Base-by-base conservation (phyloP, 2,113 vertebrate genomes). In the Verasper variegatus region DNA sequence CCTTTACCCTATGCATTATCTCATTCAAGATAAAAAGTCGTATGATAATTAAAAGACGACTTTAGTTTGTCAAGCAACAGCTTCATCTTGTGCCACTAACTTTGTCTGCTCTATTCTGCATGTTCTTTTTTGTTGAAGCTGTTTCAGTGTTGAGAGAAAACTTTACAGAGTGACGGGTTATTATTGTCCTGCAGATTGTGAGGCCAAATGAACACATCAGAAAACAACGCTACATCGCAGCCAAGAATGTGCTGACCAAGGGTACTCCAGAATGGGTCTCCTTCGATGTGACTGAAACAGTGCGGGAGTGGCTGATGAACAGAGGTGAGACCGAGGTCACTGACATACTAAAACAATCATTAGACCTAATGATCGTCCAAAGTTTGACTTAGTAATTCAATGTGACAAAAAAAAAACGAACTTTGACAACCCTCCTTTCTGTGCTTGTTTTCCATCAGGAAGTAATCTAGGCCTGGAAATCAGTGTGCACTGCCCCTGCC, bases 401-500 rank as follows among this genome's bases (percentile, higher is more conserved):
- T 18, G 20, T 68, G 20, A 47, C 7, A 45, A 21, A 20, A 47
- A n/a, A 31, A 31, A 7, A 24, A 24, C 51, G 14, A 17, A 2
- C 15, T 3, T 9, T 52, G 37, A 54, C 7, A 23, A 15, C 20
- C 4, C 9, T 65, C 18, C 65, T 68, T 45, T 63, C n/a, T 1
- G 1, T 54, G 11, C 52, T 24, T 68, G n/a, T 69, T 91, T 91
- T 57, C 75, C 75, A 72, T 68, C 91, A 97, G 97, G 95, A 81
- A 95, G 93, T 72, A 98, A 98, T 87, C 86, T 96, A 54, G 97
- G 97, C 63, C 91, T 98, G 94, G 97, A 97, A 86, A 96, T 98
- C 70, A 97, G 96, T 68, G 96, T 98, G 84, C 96, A 97, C 49
- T 97, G 97, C 83, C 96, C 97, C 40, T 98, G 96, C 79, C 95